Base-by-base conservation (phyloP, 1,140 invertebrate genomes). In the Drosophila parabipectinata region DNA sequence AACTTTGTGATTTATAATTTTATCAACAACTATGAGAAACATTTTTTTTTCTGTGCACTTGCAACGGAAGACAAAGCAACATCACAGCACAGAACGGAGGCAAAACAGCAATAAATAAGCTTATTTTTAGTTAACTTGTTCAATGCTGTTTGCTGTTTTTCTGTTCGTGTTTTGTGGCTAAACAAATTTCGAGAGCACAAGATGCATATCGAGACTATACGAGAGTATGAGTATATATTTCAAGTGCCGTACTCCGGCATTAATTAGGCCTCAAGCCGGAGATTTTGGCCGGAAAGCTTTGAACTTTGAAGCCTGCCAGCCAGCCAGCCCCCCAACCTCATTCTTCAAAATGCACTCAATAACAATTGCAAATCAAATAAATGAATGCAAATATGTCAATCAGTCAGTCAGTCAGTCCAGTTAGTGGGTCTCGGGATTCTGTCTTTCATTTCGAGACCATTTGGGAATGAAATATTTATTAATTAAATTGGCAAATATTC, bases 1-100 rank as follows among this genome's bases (percentile, higher is more conserved):
- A 32, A 32, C 8, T 32, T 9, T 32, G 8, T 32, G 34, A 10
- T 12, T 37, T 37, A 37, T 1, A 10, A 37, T n/a, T 32, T 28
- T 6, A 28, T 28, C 5, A 28, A 37, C 4, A n/a, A n/a, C 2
- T 4, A 37, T 37, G 12, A 37, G 34, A 37, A 12, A 34, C 32
- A 10, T 37, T 37, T 37, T 15, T 15, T 47, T 47, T 18, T 24
- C 44, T 4, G 18, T 47, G 44, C 77, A 72, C 48, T 82, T 82
- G 80, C 77, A 79, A 69, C 78, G 79, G 73, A 85, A 80, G 73
- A 80, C 77, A 85, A 77, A 83, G 28, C 58, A 15, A 41, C 10
- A 51, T 32, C 51, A 41, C 34, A 12, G 34, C 34, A 10, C 32
- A 28, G 9, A 10, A 39, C 4, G 8, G n/a, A 32, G 60, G 41